Evolutionary conservation across 2,797 vertebrate genomes (phyloP), one percentile per base, ranked within the genome.

Genomic region (Spinibarbus caldwelli): DNA sequence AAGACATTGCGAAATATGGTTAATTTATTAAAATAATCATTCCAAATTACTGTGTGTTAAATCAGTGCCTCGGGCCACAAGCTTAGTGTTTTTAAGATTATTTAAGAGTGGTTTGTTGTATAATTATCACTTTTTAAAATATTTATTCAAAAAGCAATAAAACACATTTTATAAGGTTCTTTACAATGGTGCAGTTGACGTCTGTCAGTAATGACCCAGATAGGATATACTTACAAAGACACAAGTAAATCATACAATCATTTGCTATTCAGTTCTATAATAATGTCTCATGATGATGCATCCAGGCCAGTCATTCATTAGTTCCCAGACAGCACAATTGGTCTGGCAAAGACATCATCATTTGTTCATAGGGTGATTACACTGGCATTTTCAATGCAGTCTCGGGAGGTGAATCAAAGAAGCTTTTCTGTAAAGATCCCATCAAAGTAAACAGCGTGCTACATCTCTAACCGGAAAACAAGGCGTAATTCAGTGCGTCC

Each of bases 391-490:
- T 71, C 75, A 85, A 68, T 45, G 62, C 31, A 72, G 85, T 86
- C 43, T 85, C 57, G 15, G 43, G 68, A 85, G 67, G 57, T 76
- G 73, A 88, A 85, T 82, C 54, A 86, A 86, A 83, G 57, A 72
- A 47, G 26, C 23, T 77, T 54, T 79, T 86, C 68, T 68, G 45
- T 67, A 64, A 87, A 87, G 71, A 89, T 78, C 62, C 70, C 68
- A 86, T 89, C 70, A 87, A 67, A 85, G 80, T 49, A 80, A 86
- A 86, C 59, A 57, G 52, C 72, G 5, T 66, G 67, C 72, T 73
- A 68, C 47, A 64, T 85, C 52, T 84, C 85, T 15, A 75, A 86
- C 83, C 6, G 1, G 80, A 87, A 54, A 87, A 86, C 70, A 80
- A 66, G 79, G 76, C 12, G 47, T 26, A 26, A 71, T 84, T 45